Evolutionary conservation across 2,797 vertebrate genomes (phyloP), one percentile per base, ranked within the genome.

Genomic region (Characodon lateralis): DNA sequence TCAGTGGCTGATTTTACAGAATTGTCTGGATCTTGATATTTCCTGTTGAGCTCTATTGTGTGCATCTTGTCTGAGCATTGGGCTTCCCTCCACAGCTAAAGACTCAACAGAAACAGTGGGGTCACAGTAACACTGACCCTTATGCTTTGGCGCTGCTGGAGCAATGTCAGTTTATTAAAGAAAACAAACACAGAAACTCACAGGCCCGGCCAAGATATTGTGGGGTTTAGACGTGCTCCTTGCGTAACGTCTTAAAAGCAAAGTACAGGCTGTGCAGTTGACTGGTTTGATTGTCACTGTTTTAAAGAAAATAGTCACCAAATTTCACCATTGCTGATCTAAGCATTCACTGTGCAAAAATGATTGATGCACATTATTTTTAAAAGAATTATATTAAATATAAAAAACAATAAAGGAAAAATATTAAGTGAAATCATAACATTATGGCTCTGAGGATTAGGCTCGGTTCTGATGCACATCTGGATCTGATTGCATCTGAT

Each of bases 91-190:
- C 85, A 76, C 83, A 85, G 83, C 89, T 79, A 88, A 91, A 92
- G 88, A 91, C 90, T 87, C 87, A 94, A 95, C 94, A 94, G 94
- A 93, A 92, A 92, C 92, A 73, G 51, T 80, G 81, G 84, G 92
- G 88, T 94, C 93, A 88, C 31, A 18, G 81, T 87, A 85, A 84
- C 86, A 83, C 89, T 93, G 94, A 95, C 94, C 93, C 89, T 84
- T 86, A 88, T 89, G 93, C 92, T 92, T 90, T 89, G 88, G 91
- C 91, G 88, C 93, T 92, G 94, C 92, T 92, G 91, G 93, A 95
- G 93, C 91, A 91, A 94, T 94, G 95, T 94, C 88, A 87, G 88
- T 94, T 96, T 96, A 95, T 95, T 96, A 95, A 96, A 95, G 93
- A 95, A 95, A 96, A 96, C 95, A 96, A 95, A 95, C 83, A 74